Conservation (phyloP, 2,797 vertebrate species). For the Gobio occitaniae region DNA sequence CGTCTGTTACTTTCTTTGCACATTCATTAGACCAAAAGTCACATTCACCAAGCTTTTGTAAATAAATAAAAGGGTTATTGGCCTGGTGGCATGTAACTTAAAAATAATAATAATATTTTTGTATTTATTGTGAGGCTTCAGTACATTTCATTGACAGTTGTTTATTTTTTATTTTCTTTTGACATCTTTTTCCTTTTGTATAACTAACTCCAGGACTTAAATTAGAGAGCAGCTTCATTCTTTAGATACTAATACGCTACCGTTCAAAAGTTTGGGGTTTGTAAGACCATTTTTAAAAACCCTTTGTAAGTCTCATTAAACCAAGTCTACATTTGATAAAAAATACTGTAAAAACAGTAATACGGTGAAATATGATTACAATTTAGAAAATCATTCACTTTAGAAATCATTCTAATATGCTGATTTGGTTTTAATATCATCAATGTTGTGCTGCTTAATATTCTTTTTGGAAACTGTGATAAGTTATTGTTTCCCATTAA, state of each 20-base stretch:
- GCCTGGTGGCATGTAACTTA: neutral
- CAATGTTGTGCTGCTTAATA: too few species aligned
- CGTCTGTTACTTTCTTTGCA: neutral
- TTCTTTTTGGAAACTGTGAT: too few species aligned
- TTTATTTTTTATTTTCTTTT: neutral
- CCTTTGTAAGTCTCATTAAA: too few species aligned
- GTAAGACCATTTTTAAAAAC: neutral
- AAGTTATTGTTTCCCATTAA: too few species aligned
- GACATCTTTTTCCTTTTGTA: neutral
- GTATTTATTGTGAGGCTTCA: neutral
- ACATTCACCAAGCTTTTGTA: neutral
- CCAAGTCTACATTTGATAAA: too few species aligned
- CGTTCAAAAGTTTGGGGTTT: neutral
- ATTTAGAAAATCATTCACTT: too few species aligned
- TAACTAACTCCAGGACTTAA: neutral
- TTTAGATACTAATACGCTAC: neutral
- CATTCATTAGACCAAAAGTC: neutral
- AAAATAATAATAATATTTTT: neutral
- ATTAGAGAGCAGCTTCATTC: neutral
- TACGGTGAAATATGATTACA: too few species aligned
- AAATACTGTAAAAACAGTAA: too few species aligned
- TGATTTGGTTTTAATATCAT: neutral
- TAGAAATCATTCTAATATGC: neutral
- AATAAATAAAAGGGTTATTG: neutral
- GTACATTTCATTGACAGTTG: neutral